Conservation (phyloP, 2,888 invertebrate species). For the Agrotis ipsilon region DNA sequence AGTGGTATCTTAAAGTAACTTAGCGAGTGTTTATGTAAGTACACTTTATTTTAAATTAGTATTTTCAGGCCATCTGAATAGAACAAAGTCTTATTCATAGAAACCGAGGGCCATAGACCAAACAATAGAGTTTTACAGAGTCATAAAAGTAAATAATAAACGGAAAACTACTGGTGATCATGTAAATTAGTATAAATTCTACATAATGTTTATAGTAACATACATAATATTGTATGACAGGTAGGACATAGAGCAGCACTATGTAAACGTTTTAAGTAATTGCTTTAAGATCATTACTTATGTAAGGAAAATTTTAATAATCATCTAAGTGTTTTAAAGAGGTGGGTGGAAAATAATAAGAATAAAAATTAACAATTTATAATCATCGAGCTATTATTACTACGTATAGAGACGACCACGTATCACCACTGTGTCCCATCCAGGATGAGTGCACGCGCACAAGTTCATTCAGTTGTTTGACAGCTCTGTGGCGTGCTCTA, state of each 20-base stretch:
- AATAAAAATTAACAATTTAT: no score
- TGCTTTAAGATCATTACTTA: slow-evolving; percentile 26
- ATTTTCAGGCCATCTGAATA: not conserved
- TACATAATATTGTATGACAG: not conserved
- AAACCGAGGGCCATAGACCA: not conserved
- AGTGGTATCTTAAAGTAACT: no score
- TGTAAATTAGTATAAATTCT: slow-evolving; percentile 34
- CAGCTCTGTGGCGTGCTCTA: no score
- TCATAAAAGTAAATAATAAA: slow-evolving; percentile 28
- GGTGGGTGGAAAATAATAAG: not conserved
- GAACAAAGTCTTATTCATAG: slow-evolving; percentile 8
- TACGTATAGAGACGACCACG: no score
- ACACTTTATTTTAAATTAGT: not conserved
- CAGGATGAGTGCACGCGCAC: no score
- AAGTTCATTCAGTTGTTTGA: no score
- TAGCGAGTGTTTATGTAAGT: not conserved
- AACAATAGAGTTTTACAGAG: slow-evolving; percentile 37
- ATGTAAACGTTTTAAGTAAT: slow-evolving; percentile 53
- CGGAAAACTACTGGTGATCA: slow-evolving; percentile 44
- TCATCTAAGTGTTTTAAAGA: not conserved
- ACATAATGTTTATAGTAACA: slow-evolving; percentile 29
- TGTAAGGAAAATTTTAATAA: slow-evolving; percentile 36
- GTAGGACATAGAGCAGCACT: not conserved
- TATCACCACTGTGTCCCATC: no score
- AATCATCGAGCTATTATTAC: no score